Base-by-base conservation (phyloP, 2,888 invertebrate genomes). In the Luffia ferchaultella region DNA sequence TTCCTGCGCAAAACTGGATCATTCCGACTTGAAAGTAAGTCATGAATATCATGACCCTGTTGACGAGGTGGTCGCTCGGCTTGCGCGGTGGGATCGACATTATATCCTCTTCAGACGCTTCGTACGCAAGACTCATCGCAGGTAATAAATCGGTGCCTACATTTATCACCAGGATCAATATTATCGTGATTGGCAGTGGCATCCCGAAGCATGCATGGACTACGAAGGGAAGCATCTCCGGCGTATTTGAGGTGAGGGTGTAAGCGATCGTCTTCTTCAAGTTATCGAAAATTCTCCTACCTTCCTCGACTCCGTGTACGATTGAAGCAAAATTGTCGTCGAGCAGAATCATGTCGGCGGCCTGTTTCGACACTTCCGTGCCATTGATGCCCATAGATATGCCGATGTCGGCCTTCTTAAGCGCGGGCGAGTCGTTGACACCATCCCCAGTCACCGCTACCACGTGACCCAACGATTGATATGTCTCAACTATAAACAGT, bases 281-380 rank as follows among this genome's bases (percentile, higher is more conserved):
- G 70, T 94, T 94, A 65, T 94, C 94, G 63, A 94, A 94, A 64
- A 94, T 94, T 56, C 93, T 77, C 48, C 93, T 82, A 1, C 93
- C 92, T 74, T 93, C 92, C 66, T 94, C 90, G 2, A 95, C 90
- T 16, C 95, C 95, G 2, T 91, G 88, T 1, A 95, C 93, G 56
- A 95, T 95, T 0, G 95, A 94, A 1, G 93, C 90, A 67, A 95
- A 95, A 72, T 95, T 94, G 65, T 95, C 95, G 62, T 95, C 95
- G 60, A 95, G 76, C 20, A 95, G 78, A 59, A 95, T 94, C 94
- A 95, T 95, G 68, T 96, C 95, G 2, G 95, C 95, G 0, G 95
- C 94, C 73, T 94, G 93, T 70, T 95, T 95, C 0, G 91, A 91
- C 5, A 90, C 92, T 65, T 93, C 92, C 2, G 91, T 89, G 0